phyloP scores from a whole-genome alignment of 2,888 invertebrate species.

The Eupithecia exiguata region DNA sequence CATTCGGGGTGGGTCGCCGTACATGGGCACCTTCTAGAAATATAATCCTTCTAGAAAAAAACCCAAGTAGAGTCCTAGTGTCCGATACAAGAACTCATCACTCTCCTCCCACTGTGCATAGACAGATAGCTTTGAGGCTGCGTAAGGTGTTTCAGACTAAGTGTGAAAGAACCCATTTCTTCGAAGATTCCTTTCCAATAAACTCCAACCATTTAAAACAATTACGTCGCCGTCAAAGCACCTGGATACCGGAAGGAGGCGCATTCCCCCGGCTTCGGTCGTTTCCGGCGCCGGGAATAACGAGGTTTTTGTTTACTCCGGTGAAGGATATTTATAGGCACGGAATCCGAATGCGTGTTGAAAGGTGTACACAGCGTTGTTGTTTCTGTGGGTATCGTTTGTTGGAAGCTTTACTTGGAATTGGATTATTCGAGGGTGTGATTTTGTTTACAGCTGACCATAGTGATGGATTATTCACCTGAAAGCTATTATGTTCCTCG shows the following conservation, averaged over 20 bases:
- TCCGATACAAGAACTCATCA: neutral
- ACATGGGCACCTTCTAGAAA: too few species aligned
- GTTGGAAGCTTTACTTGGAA: conserved; percentile 11
- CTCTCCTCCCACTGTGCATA: neutral
- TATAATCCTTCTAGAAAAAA: too few species aligned
- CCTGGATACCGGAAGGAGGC: conserved; percentile 50
- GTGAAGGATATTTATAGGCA: conserved; percentile 27
- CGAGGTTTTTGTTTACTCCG: conserved; percentile 46
- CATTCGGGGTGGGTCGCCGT: too few species aligned
- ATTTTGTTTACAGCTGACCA: neutral
- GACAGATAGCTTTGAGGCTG: neutral
- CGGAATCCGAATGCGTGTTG: conserved; percentile 10
- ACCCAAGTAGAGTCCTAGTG: neutral
- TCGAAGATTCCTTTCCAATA: conserved; percentile 5
- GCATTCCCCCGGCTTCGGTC: conserved; percentile 57
- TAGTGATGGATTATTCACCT: neutral
- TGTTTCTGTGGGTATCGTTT: neutral
- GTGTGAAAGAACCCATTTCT: conserved; percentile 13
- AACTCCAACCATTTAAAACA: conserved; percentile 24
- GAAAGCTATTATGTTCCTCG: neutral
- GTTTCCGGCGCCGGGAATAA: conserved; percentile 55
- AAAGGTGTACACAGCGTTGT: conserved; percentile 13
- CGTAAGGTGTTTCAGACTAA: neutral
- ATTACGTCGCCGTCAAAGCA: conserved; percentile 30
- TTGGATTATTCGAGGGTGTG: neutral